A percentile compares a stretch with the other conserved stretches of the same genome.
phyloP scores from a whole-genome alignment of 2,888 invertebrate species.

The Cerceris ruficornis region DNA sequence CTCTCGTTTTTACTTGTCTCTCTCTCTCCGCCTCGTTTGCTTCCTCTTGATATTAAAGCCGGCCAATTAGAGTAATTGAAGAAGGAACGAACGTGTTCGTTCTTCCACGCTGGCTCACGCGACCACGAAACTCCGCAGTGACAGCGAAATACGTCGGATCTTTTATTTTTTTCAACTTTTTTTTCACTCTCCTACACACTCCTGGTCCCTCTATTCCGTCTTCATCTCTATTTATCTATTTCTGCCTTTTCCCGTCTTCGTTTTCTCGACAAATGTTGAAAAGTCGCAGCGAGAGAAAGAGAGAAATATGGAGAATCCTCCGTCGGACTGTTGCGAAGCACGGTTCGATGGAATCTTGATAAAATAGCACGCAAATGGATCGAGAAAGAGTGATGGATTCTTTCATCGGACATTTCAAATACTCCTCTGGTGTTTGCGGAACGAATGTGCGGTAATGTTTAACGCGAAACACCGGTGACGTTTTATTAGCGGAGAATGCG shows the following conservation, averaged over 20 bases:
- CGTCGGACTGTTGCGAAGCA: no score
- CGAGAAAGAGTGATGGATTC: no score
- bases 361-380: no score
- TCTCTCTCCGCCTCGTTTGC: neutral
- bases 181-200: neutral
- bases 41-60: conserved; percentile 29
- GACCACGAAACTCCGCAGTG: conserved; percentile 19
- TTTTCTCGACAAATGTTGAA: neutral
- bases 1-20: neutral
- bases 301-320: no score
- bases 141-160: neutral
- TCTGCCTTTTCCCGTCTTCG: neutral
- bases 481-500: no score
- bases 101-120: conserved; percentile 27
- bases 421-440: no score
- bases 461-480: no score
- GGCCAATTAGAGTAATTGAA: conserved; percentile 56
- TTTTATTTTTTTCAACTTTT: neutral
- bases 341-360: no score
- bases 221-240: neutral
- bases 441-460: no score
- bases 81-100: conserved; percentile 36
- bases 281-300: no score
- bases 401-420: no score
- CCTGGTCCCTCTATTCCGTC: conserved; percentile 20